These are phyloP conservation scores for Notodonta dromedarius DNA, from an alignment of 2,888 invertebrate genomes.

Conservation along the genomic window DNA sequence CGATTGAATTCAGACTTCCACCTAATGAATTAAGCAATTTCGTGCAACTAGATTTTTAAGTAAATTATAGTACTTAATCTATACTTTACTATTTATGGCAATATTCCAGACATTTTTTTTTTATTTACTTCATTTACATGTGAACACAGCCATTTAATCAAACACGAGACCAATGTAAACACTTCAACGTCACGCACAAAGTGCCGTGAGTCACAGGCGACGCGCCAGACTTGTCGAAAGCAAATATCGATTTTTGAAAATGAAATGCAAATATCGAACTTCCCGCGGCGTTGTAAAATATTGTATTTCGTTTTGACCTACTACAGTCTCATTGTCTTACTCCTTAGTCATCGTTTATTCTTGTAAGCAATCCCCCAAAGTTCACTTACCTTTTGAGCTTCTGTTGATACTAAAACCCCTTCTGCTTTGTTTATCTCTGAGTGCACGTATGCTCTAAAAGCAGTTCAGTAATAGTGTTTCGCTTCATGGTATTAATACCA, in stretches of 20 bases:
- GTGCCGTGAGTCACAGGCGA: conserved; percentile 58
- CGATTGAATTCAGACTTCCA: too few relatives aligned
- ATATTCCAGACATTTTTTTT: too few relatives aligned
- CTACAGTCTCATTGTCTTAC: conserved; percentile 22
- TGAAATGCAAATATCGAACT: too few relatives aligned
- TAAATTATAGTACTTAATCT: too few relatives aligned
- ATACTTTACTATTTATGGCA: too few relatives aligned
- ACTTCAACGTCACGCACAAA: conserved; percentile 45
- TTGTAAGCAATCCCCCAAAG: conserved; percentile 27
- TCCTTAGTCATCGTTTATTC: conserved; percentile 31
- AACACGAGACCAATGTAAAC: conserved; percentile 40
- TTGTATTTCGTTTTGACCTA: conserved; percentile 42
- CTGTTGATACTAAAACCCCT: conserved; percentile 43
- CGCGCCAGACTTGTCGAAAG: conserved; percentile 50
- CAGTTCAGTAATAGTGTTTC: conserved; percentile 46
- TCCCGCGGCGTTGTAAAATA: background rate
- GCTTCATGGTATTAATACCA: conserved; percentile 35
- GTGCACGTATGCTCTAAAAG: conserved; percentile 62
- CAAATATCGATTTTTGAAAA: conserved; percentile 38
- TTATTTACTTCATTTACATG: too few relatives aligned
- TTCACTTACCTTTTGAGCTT: conserved; percentile 49
- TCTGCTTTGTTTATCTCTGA: conserved; percentile 62
- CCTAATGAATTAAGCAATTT: too few relatives aligned
- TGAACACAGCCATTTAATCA: too few relatives aligned
- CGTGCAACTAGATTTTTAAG: too few relatives aligned